Evolutionary conservation across 2,113 vertebrate species (phyloP).

Genomic region (Lasiurus borealis): DNA sequence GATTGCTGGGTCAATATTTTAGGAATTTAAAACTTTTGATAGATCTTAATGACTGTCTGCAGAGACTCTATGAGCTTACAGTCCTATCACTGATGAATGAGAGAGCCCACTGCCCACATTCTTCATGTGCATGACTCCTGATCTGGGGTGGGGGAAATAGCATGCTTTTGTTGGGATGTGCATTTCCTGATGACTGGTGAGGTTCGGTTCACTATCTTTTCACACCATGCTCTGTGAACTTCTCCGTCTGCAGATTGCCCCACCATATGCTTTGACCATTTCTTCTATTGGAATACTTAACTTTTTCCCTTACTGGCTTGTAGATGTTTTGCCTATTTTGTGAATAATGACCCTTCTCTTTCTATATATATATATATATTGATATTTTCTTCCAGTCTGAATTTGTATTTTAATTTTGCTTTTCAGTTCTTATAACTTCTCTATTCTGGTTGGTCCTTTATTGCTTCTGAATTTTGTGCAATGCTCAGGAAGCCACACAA

Average conservation of each 20-base stretch:
- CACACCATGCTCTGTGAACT: background rate
- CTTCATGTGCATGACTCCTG: constrained; percentile 34
- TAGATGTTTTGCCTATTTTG: background rate
- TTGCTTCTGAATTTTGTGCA: constrained; percentile 20
- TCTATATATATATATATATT: background rate
- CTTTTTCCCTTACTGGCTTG: background rate
- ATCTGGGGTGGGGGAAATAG: background rate
- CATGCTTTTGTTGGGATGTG: background rate
- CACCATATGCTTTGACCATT: background rate
- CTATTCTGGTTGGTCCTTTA: background rate
- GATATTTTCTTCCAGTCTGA: background rate
- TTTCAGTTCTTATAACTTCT: background rate
- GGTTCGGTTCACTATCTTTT: background rate
- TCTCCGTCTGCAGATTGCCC: background rate
- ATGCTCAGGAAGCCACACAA: constrained; percentile 3
- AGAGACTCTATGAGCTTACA: background rate
- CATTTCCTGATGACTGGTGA: background rate
- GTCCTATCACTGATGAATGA: background rate
- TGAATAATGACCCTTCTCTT: background rate
- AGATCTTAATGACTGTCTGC: background rate
- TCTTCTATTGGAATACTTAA: background rate
- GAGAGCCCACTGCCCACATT: background rate
- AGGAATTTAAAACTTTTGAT: constrained; percentile 68
- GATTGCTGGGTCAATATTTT: constrained; percentile 58
- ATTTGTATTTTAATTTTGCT: constrained; percentile 18